phyloP scores from a whole-genome alignment of 2,888 invertebrate species.

The Tricholauxania praeusta region DNA sequence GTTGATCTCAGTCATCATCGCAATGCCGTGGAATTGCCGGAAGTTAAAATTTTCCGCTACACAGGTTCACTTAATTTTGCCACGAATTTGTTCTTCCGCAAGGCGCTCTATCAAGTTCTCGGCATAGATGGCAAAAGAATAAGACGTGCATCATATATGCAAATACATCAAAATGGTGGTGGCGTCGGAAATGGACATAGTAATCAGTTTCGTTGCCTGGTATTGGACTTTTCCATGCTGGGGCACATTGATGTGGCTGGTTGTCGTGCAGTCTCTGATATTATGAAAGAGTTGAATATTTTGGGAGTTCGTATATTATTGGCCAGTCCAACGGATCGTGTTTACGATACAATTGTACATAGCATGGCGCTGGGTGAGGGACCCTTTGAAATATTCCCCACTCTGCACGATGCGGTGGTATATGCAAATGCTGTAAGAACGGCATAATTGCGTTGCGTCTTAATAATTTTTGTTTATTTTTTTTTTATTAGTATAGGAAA shows the following conservation, averaged over 20 bases:
- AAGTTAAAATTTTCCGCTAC: constrained; percentile 78
- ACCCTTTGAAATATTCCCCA: constrained; percentile 71
- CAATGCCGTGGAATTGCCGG: constrained; percentile 73
- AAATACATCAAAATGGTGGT: constrained; percentile 49
- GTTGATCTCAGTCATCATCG: constrained; percentile 75
- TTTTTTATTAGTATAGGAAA: not conserved
- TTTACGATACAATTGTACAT: constrained; percentile 64
- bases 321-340: constrained; percentile 70
- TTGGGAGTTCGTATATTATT: constrained; percentile 71
- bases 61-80: constrained; percentile 78
- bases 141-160: constrained; percentile 51
- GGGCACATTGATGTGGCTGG: constrained; percentile 77
- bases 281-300: constrained; percentile 70
- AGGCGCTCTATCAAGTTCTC: constrained; percentile 70
- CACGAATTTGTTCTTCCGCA: constrained; percentile 72
- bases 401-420: constrained; percentile 75
- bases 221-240: constrained; percentile 75
- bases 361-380: constrained; percentile 65
- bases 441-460: constrained; percentile 52
- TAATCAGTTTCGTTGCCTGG: constrained; percentile 60
- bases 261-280: constrained; percentile 70
- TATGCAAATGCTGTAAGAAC: constrained; percentile 65
- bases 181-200: constrained; percentile 43
- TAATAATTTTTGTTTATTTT: not conserved
- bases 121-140: constrained; percentile 67